phyloP scores from a whole-genome alignment of 2,797 vertebrate species.

The Hyperoplus immaculatus region DNA sequence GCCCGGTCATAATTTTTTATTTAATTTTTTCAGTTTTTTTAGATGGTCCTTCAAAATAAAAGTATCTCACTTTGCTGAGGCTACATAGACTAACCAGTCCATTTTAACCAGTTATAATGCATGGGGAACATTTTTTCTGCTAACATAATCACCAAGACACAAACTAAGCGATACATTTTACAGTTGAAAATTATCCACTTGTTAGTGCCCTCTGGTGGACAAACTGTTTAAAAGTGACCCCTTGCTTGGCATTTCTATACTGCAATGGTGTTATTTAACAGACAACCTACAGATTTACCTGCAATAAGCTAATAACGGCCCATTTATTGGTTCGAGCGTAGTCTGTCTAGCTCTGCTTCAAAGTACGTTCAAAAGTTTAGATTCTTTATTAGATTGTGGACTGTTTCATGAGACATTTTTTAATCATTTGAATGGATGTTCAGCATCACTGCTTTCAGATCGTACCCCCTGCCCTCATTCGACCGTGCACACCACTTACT shows the following conservation, averaged over 20 bases:
- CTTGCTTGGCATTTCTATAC: not conserved
- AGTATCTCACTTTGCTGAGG: not conserved
- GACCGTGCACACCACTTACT: conserved; percentile 77
- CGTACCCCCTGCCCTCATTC: conserved; percentile 36
- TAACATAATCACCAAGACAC: no score
- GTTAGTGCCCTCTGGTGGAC: not conserved
- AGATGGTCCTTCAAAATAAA: not conserved
- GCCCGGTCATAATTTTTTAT: not conserved
- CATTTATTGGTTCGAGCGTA: not conserved
- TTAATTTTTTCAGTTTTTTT: not conserved
- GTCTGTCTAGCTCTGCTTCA: not conserved
- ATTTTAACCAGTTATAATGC: not conserved
- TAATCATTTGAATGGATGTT: conserved; percentile 8
- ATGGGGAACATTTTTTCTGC: not conserved
- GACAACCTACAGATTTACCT: not conserved
- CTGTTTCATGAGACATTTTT: conserved; percentile 3
- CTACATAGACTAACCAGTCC: not conserved
- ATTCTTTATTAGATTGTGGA: conserved; percentile 7
- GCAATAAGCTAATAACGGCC: not conserved
- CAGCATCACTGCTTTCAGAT: conserved; percentile 18
- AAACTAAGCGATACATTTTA: no score
- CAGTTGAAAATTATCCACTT: not conserved
- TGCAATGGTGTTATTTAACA: not conserved
- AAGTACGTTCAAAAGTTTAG: conserved; percentile 12
- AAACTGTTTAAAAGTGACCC: no score